These are phyloP conservation scores for Tenthredo distinguenda DNA, from an alignment of 2,888 invertebrate species.

Conservation along the genomic window DNA sequence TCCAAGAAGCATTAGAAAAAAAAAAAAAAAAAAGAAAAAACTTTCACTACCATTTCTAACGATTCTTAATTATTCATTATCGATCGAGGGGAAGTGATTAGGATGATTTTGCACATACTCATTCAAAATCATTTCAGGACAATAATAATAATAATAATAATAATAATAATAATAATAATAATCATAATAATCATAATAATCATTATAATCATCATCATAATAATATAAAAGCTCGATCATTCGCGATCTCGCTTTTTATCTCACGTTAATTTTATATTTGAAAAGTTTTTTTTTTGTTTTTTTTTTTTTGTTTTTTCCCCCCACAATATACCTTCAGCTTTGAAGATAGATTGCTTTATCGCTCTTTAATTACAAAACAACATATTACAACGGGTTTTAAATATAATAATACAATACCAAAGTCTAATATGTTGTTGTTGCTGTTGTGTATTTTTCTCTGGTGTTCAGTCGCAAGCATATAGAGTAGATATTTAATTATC, in stretches of 20 bases:
- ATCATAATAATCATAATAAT: background rate
- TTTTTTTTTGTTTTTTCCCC: no score
- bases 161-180: no score
- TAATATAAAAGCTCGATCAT: background rate
- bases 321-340: background rate
- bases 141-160: background rate
- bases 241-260: conserved; percentile 15
- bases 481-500: conserved; percentile 35
- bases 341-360: background rate
- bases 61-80: background rate
- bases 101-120: conserved; percentile 6
- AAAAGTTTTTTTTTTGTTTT: background rate
- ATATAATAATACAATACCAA: conserved; percentile 30
- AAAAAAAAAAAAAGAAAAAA: background rate
- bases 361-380: background rate
- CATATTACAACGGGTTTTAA: background rate
- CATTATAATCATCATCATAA: no score
- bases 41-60: background rate
- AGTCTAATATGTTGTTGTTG: conserved; percentile 31
- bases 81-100: conserved; percentile 8
- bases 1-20: background rate
- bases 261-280: conserved; percentile 2
- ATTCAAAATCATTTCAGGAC: background rate
- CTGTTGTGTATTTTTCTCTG: background rate
- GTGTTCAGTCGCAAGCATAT: conserved; percentile 21